Base-by-base conservation (phyloP, 2,797 vertebrate genomes). In the Sebastes alutus region DNA sequence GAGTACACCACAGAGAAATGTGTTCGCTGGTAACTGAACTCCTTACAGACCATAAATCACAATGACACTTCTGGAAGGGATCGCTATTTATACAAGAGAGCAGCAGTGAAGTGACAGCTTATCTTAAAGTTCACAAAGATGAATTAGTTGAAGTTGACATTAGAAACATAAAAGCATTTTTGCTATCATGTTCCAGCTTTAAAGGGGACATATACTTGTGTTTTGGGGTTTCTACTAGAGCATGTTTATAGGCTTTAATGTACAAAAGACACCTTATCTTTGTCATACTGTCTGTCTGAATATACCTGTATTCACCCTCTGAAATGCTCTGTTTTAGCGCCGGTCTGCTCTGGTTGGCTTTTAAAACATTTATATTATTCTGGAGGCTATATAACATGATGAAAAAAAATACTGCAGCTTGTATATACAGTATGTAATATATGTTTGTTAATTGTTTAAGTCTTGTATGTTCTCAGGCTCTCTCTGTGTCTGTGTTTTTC, bases 1-100 rank as follows among this genome's bases (percentile, higher is more conserved):
- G 25, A 64, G 46, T 7, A 74, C 72, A 61, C 70, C 29, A 64
- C 38, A 35, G 68, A 82, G 75, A 81, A 83, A 80, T 70, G 55
- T 52, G 65, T 85, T 77, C 3, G n/a, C 62, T 68, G 77, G 83
- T 83, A 89, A 91, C 81, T 49, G 59, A 76, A 72, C 72, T 4
- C 80, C 68, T 54, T 46, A 29, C 22, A 62, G 54, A 54, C 75
- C 78, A 72, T 92, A 77, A 83, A 87, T 93, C 91, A 87, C 20
- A 3, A 3, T 78, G 89, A 88, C 88, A 85, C 80, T 89, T 92
- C 84, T 78, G 4, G 61, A 88, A 77, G 83, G 64, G 30, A 22
- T 72, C 20, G n/a, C 87, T 94, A 91, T 93, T 93, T 91, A 91
- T 93, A 87, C n/a, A 38, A 83, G 65, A 33, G 65, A 33, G 68